Conservation (phyloP, 1,140 invertebrate genomes). For the Muscidifurax raptorellus region DNA sequence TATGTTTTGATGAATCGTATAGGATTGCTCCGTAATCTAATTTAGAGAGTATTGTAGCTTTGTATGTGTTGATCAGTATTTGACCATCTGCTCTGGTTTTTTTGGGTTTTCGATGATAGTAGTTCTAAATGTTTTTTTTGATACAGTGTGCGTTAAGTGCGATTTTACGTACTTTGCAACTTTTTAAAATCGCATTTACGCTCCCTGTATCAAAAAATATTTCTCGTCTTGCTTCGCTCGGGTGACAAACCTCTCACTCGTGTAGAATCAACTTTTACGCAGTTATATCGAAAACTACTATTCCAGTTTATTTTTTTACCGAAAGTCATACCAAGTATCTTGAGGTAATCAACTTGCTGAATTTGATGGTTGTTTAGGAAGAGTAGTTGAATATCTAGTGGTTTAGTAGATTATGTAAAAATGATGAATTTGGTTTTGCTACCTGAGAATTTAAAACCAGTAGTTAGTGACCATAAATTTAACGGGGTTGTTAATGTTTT, state of each 20-base stretch:
- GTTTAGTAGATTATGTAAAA: constrained; percentile 36
- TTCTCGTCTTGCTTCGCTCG: too few species aligned
- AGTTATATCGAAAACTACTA: constrained; percentile 13
- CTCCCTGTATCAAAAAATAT: too few species aligned
- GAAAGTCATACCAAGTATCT: constrained; percentile 54
- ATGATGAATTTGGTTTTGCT: constrained; percentile 48
- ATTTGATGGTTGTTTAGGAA: constrained; percentile 18
- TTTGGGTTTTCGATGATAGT: too few species aligned
- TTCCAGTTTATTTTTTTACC: constrained; percentile 51
- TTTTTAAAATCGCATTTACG: too few species aligned
- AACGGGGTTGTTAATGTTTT: constrained; percentile 31
- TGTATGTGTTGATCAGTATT: neutral
- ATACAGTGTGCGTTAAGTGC: too few species aligned
- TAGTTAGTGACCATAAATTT: constrained; percentile 31
- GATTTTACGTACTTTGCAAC: too few species aligned
- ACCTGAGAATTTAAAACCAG: constrained; percentile 53
- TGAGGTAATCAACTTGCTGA: constrained; percentile 28
- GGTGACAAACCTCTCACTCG: too few species aligned
- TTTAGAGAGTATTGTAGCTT: neutral
- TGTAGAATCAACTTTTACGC: neutral
- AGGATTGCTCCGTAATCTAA: neutral
- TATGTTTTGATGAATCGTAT: neutral
- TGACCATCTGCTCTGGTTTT: constrained; percentile 43
- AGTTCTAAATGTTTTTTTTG: constrained; percentile 30
- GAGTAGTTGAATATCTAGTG: neutral